Base-by-base conservation (phyloP, 2,113 vertebrate species). In the Pardalotus punctatus region DNA sequence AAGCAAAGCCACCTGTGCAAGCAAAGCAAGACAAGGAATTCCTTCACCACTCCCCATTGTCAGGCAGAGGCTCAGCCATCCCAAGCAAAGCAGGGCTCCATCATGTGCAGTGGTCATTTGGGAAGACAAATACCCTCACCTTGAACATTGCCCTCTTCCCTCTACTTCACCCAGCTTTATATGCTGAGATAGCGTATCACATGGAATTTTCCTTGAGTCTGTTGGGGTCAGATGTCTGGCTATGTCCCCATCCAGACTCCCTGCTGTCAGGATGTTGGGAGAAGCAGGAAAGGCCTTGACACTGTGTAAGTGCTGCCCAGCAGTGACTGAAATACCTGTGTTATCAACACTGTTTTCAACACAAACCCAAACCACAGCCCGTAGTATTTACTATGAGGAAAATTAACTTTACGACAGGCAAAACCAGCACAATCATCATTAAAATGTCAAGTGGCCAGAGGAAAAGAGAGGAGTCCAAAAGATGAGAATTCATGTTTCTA, bases 81-180 rank as follows among this genome's bases (percentile, higher is more conserved):
- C 25, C 21, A 6, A 45, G 24, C 10, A 60, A 6, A 71, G 31
- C 27, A 27, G 35, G 14, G 21, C 3, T 66, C 24, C 35, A 28
- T 19, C 17, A 18, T 0, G 0, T 0, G 0, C 20, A 23, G 5
- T 2, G 2, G 27, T 42, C 33, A 54, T 35, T 38, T 43, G 0
- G 0, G 51, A 54, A 58, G 23, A 60, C 19, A 38, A 81, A 21
- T 3, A 9, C 6, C 27, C 11, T 28, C 13, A 18, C 25, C 53
- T 22, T 35, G 6, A 40, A 15, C 3, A 4, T 33, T 22, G 3
- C 1, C 9, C 4, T 11, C 2, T 50, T 45, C 22, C 15, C 17
- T 42, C 43, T 76, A 6, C 31, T 53, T 33, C 2, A 3, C 33
- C 19, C 27, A 14, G 22, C 7, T 43, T 36, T 57, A 36, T 42